phyloP scores from a whole-genome alignment of 92 coral and sea anemone species.

The Zoanthus gigantus region DNA sequence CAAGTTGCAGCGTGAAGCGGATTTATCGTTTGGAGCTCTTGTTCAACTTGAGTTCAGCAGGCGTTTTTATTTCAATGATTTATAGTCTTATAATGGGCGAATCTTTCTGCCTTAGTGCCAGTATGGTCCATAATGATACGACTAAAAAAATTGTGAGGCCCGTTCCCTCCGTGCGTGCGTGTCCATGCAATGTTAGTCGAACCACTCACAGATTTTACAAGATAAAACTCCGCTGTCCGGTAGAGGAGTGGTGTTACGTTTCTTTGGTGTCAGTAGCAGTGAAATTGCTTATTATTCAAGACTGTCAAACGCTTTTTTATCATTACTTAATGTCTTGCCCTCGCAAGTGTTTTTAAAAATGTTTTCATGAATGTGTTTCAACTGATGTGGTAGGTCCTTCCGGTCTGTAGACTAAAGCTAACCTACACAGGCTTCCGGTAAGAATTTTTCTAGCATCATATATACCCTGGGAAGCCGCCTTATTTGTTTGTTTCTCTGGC shows the following conservation, averaged over 20 bases:
- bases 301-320: conserved; percentile 18
- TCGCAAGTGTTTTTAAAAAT: conserved; percentile 6
- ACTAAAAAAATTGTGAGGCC: background rate
- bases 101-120: background rate
- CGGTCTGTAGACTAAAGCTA: background rate
- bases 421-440: conserved; percentile 26
- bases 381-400: conserved; percentile 44
- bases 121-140: background rate
- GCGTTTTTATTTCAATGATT: background rate
- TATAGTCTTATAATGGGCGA: background rate
- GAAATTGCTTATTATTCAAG: background rate
- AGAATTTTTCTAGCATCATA: background rate
- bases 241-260: background rate
- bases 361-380: conserved; percentile 22
- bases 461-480: conserved; percentile 11
- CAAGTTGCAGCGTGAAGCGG: too few relatives aligned
- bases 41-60: background rate
- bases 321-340: conserved; percentile 20
- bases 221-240: background rate
- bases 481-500: conserved; percentile 11
- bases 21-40: background rate
- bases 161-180: background rate
- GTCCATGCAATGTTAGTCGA: conserved; percentile 13
- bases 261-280: background rate
- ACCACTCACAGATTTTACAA: too few relatives aligned